A percentile compares a stretch with the other conserved stretches of the same genome.
Conservation (phyloP, 1,140 invertebrate genomes). For the Aphelenchoides fujianensis region DNA sequence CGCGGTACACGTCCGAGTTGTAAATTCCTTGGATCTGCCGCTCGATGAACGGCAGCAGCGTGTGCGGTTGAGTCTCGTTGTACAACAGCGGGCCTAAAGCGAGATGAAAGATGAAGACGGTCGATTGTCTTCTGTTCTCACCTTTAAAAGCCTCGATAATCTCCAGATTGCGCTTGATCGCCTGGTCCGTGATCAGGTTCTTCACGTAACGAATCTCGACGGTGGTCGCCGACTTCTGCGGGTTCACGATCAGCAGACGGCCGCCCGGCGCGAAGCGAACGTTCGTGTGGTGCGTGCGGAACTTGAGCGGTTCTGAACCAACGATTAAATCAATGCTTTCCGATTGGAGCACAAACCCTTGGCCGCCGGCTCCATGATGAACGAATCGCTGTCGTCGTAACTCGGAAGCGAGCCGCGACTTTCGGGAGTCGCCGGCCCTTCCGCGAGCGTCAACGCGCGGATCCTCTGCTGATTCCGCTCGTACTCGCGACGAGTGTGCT, state of each 20-base stretch:
- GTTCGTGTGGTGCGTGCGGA: slow-evolving; percentile 36
- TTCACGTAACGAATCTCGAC: slow-evolving; percentile 44
- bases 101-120: slow-evolving; percentile 5
- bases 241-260: slow-evolving; percentile 41
- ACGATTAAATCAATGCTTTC: background rate
- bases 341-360: slow-evolving; percentile 28
- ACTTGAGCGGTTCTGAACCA: slow-evolving; percentile 46
- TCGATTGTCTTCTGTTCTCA: slow-evolving; percentile 5
- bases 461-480: slow-evolving; percentile 17
- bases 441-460: slow-evolving; percentile 4
- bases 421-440: slow-evolving; percentile 45
- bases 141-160: slow-evolving; percentile 49
- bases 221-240: slow-evolving; percentile 31
- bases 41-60: slow-evolving; percentile 40
- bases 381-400: slow-evolving; percentile 37
- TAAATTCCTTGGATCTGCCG: slow-evolving; percentile 42
- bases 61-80: slow-evolving; percentile 48
- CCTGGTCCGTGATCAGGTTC: slow-evolving; percentile 25
- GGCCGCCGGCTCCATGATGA: slow-evolving; percentile 41
- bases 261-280: slow-evolving; percentile 37
- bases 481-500: slow-evolving; percentile 40
- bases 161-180: slow-evolving; percentile 35
- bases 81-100: slow-evolving; percentile 37
- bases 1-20: slow-evolving; percentile 44
- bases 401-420: slow-evolving; percentile 21